Conservation (phyloP, 2,797 vertebrate species). For the Xenentodon cancila region DNA sequence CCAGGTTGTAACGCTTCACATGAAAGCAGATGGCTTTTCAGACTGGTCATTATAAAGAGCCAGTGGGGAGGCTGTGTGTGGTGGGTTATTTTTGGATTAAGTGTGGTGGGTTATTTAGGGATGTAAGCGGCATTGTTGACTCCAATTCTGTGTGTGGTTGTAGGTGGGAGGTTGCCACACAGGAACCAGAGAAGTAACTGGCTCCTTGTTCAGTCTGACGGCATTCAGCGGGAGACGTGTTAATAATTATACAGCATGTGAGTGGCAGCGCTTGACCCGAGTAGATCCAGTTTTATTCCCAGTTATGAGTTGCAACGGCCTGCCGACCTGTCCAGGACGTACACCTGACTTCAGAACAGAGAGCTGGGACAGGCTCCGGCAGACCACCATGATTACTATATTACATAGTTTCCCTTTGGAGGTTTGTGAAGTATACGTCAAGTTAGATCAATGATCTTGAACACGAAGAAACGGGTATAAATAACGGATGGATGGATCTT, state of each 20-base stretch:
- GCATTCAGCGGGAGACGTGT: constrained; percentile 28
- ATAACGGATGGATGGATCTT: too few species aligned
- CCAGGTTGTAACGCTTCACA: constrained; percentile 7
- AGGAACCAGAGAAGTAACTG: constrained; percentile 24
- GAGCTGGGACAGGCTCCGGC: too few species aligned
- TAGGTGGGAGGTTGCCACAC: neutral
- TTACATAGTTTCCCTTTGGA: too few species aligned
- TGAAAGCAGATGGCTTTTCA: constrained; percentile 65
- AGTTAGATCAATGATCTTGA: too few species aligned
- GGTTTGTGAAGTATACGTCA: too few species aligned
- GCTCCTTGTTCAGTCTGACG: constrained; percentile 33
- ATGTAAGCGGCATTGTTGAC: constrained; percentile 23
- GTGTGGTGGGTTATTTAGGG: constrained; percentile 67
- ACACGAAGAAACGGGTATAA: too few species aligned
- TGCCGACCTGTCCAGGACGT: too few species aligned
- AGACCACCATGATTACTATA: too few species aligned
- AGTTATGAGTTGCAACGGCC: too few species aligned
- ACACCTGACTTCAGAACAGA: too few species aligned
- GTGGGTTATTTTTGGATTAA: constrained; percentile 62
- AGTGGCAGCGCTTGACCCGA: constrained; percentile 35
- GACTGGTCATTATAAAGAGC: constrained; percentile 54
- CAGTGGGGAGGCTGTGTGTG: constrained; percentile 43
- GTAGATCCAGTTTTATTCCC: constrained; percentile 18
- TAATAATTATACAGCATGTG: constrained; percentile 54
- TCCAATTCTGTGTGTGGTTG: too few species aligned